Evolutionary conservation across 1,140 invertebrate genomes (phyloP).

Genomic region (Cyclina sinensis): DNA sequence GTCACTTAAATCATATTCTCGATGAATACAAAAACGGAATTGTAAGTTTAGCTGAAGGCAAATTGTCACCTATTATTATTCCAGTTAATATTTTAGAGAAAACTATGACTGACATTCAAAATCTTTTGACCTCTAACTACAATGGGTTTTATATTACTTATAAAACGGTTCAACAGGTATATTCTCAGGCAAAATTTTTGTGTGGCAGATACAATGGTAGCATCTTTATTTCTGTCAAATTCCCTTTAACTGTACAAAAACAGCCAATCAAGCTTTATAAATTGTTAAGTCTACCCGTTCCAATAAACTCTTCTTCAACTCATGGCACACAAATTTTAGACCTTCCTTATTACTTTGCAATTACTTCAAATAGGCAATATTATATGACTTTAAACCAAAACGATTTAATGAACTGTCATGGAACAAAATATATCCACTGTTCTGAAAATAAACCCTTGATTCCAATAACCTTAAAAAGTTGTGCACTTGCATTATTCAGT

Average conservation of each 20-base stretch:
- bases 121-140: neutral
- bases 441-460: neutral
- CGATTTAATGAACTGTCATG: neutral
- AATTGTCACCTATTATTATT: conserved; percentile 47
- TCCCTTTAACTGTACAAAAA: conserved; percentile 7
- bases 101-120: conserved; percentile 36
- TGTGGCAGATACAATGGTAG: conserved; percentile 15
- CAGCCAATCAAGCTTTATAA: conserved; percentile 38
- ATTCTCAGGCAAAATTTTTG: conserved; percentile 12
- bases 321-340: conserved; percentile 49
- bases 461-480: neutral
- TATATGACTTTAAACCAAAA: no score
- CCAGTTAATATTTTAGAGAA: neutral
- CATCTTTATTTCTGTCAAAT: conserved; percentile 27
- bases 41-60: conserved; percentile 34
- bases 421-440: no score
- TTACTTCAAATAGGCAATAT: conserved; percentile 18
- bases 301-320: conserved; percentile 35
- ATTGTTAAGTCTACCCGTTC: conserved; percentile 22
- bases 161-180: neutral
- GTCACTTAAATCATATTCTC: neutral
- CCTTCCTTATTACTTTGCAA: conserved; percentile 34
- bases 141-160: conserved; percentile 15
- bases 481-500: conserved; percentile 33
- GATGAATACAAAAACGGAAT: conserved; percentile 39